phyloP scores from a whole-genome alignment of 1,140 invertebrate species.

The Portunus trituberculatus region DNA sequence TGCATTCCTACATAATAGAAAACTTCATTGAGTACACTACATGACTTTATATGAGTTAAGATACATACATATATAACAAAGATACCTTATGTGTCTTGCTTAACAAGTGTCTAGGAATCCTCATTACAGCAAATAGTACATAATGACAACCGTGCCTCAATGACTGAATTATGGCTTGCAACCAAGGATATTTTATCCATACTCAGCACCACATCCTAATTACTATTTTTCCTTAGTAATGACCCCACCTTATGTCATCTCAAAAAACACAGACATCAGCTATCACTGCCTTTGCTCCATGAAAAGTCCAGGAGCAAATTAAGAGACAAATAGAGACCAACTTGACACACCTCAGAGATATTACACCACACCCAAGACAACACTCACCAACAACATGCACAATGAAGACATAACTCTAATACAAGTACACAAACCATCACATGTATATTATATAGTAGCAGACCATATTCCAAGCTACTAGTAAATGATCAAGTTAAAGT shows the following conservation, averaged over 20 bases:
- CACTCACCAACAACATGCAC: background rate
- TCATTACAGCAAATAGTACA: background rate
- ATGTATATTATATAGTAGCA: background rate
- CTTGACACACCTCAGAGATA: background rate
- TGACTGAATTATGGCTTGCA: background rate
- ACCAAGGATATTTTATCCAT: background rate
- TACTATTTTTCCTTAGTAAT: background rate
- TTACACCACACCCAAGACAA: constrained; percentile 7
- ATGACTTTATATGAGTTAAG: background rate
- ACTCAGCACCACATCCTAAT: background rate
- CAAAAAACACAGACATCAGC: background rate
- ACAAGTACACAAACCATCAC: background rate
- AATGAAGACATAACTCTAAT: constrained; percentile 11
- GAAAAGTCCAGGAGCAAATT: background rate
- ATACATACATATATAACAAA: background rate
- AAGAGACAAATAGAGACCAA: background rate
- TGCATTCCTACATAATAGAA: background rate
- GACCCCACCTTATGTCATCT: background rate
- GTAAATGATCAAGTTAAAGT: background rate
- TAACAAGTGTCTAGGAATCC: background rate
- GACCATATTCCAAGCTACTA: background rate
- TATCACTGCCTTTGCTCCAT: background rate
- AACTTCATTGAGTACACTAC: background rate
- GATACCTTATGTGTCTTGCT: background rate
- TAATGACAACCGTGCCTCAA: background rate